A percentile compares a stretch with the other conserved stretches of the same genome.
These are phyloP conservation scores for Gibbula magus DNA, from an alignment of 2,888 invertebrate species.

Conservation along the genomic window DNA sequence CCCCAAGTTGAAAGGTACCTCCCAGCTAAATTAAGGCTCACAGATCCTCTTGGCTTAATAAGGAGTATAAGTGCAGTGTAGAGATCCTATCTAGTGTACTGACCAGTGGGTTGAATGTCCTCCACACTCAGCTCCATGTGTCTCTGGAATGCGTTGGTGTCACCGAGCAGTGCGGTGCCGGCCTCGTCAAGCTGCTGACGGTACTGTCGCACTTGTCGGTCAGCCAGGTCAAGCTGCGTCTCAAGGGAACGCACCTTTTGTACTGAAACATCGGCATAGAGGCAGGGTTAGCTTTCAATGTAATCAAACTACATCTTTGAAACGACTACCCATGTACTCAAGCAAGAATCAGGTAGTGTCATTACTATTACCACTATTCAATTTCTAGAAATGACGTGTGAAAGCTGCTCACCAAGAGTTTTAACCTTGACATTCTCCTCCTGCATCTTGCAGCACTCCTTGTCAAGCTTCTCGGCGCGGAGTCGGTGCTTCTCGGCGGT, in stretches of 20 bases:
- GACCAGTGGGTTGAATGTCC: neutral
- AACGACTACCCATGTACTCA: too few species aligned
- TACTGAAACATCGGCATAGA: constrained; percentile 34
- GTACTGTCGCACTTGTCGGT: constrained; percentile 52
- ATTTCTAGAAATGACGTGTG: too few species aligned
- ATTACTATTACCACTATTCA: too few species aligned
- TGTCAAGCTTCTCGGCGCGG: constrained; percentile 35
- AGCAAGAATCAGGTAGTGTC: too few species aligned
- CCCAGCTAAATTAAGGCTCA: too few species aligned
- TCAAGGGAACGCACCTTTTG: constrained; percentile 48
- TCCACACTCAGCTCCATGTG: constrained; percentile 1
- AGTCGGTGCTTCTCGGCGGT: constrained; percentile 31
- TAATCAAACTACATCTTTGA: too few species aligned
- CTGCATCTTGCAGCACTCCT: constrained; percentile 39
- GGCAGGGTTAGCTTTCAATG: too few species aligned
- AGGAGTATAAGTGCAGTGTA: too few species aligned
- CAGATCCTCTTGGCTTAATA: too few species aligned
- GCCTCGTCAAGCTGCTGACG: constrained; percentile 50
- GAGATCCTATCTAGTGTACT: too few species aligned
- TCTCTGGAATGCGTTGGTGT: constrained; percentile 33
- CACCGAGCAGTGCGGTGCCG: constrained; percentile 51
- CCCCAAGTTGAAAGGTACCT: too few species aligned
- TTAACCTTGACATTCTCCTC: constrained; percentile 48
- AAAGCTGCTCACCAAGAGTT: constrained; percentile 41
- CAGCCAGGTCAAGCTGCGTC: constrained; percentile 53